phyloP scores from a whole-genome alignment of 1,140 invertebrate species.

The Diorhabda elongata region DNA sequence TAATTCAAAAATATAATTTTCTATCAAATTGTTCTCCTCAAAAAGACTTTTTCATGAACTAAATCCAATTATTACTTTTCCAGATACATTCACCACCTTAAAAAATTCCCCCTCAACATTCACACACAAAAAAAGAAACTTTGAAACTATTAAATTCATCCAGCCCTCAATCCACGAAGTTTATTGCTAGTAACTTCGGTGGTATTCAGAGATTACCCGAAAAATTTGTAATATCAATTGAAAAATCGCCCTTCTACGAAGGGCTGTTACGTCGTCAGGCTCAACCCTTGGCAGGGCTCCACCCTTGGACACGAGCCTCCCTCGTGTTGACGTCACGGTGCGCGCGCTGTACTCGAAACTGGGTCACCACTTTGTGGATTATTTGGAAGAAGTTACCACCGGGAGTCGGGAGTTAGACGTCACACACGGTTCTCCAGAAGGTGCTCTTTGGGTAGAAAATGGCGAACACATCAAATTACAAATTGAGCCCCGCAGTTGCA shows the following conservation, averaged over 20 bases:
- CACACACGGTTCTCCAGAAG: slow-evolving; percentile 38
- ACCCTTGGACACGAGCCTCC: slow-evolving; percentile 31
- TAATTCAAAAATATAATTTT: too few species aligned
- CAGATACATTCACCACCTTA: neutral
- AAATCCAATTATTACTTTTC: too few species aligned
- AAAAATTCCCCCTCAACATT: neutral
- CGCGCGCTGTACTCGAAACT: slow-evolving; percentile 38
- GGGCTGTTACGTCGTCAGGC: slow-evolving; percentile 13
- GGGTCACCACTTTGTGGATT: slow-evolving; percentile 45
- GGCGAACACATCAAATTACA: slow-evolving; percentile 44
- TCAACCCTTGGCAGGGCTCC: slow-evolving; percentile 25
- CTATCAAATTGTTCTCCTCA: too few species aligned
- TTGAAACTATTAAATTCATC: too few species aligned
- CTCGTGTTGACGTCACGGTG: slow-evolving; percentile 36
- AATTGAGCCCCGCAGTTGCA: slow-evolving; percentile 38
- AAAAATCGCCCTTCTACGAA: neutral
- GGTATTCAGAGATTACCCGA: neutral
- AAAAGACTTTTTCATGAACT: too few species aligned
- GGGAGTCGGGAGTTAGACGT: slow-evolving; percentile 37
- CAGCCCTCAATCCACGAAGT: neutral
- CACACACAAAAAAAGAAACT: too few species aligned
- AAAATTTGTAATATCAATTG: neutral
- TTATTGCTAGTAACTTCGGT: neutral
- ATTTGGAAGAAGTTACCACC: slow-evolving; percentile 31
- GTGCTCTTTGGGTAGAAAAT: slow-evolving; percentile 35